Base-by-base conservation (phyloP, 2,113 vertebrate species). In the Lophotis ruficrista region DNA sequence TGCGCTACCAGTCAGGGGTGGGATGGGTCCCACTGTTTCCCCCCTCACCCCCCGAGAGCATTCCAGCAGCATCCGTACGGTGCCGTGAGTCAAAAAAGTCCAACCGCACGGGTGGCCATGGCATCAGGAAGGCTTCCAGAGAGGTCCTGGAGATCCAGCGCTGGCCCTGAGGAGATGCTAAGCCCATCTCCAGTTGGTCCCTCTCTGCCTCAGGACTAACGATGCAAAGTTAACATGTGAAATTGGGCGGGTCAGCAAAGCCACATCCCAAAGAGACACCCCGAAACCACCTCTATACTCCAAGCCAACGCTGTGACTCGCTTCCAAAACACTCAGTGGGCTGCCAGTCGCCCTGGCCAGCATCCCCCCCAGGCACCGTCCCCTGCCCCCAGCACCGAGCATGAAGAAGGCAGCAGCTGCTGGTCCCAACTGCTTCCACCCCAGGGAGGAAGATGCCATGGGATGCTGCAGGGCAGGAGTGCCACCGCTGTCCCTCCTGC, bases 231-330 rank as follows among this genome's bases (percentile, higher is more conserved):
- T 16, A 47, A 58, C 37, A 25, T 1, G 7, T 58, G 21, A 35
- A 53, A 76, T 7, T 3, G 5, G 12, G 14, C 13, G 3, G 7
- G 13, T 37, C 28, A 89, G 83, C 45, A 65, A 88, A 69, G 22
- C 24, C 30, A 27, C 25, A 21, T 9, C 61, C 66, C 30, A 43
- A 17, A 75, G 23, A 70, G 30, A 57, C 15, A 10, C 27, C 43
- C 70, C 66, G 77, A 72, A 76, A 71, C 0, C 0, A 48, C 33
- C 37, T 30, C 25, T 28, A 54, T 47, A 35, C 20, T 23, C 45
- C 75, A 80, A 23, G 43, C 9, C 0, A 0, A 72, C 1, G 6
- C 37, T 68, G 64, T 45, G 33, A 35, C 2, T 6, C 31, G 60
- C 47, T 57, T 79, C 84, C 61, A 61, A 65, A 96, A 65, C 0